These are phyloP conservation scores for Heliconius sara DNA, from an alignment of 2,888 invertebrate genomes.

Conservation along the genomic window DNA sequence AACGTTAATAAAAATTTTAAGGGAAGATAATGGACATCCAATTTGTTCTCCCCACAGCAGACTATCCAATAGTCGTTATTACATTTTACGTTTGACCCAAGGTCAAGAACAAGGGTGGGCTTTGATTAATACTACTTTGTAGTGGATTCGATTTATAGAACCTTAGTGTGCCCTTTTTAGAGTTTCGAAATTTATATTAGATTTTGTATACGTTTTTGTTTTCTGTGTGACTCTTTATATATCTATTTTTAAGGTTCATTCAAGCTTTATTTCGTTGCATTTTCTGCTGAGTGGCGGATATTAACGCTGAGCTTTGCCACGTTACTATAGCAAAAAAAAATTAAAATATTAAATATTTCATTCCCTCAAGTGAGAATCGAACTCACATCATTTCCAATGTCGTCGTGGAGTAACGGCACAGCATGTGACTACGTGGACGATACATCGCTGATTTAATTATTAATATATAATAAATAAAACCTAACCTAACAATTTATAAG, in stretches of 20 bases:
- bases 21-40: constrained; percentile 30
- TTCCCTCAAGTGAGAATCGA: too few species aligned
- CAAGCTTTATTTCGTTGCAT: too few species aligned
- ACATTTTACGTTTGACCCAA: constrained; percentile 30
- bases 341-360: background rate
- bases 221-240: background rate
- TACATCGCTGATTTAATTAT: too few species aligned
- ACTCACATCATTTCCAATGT: too few species aligned
- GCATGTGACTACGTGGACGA: too few species aligned
- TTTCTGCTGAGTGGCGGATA: background rate
- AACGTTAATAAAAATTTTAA: constrained; percentile 3
- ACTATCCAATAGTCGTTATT: constrained; percentile 35
- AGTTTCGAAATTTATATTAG: background rate
- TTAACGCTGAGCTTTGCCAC: background rate
- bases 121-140: constrained; percentile 15
- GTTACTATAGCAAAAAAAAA: background rate
- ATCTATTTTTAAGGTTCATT: background rate
- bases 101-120: constrained; percentile 25
- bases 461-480: too few species aligned
- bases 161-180: background rate
- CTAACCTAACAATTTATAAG: background rate
- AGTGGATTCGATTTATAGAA: constrained; percentile 17
- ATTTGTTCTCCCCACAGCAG: constrained; percentile 31
- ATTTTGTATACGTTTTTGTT: background rate
- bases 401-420: too few species aligned